Evolutionary conservation across 1,140 invertebrate genomes (phyloP).

Genomic region (Microvelia longipes): DNA sequence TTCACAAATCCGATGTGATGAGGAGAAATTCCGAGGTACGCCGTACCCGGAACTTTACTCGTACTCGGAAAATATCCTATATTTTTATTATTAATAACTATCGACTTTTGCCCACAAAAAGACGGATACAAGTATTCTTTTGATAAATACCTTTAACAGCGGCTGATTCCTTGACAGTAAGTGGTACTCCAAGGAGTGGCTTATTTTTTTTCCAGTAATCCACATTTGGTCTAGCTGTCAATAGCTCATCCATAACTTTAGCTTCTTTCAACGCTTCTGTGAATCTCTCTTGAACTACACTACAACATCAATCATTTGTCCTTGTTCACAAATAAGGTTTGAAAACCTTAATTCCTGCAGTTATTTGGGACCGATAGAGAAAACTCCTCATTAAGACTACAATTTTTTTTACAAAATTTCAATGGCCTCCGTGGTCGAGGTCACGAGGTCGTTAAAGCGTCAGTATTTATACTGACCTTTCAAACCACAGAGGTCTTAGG

Average conservation of each 20-base stretch:
- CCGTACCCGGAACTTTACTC: too few relatives aligned
- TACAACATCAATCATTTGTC: slow-evolving; percentile 22
- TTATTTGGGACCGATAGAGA: not conserved
- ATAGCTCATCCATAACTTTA: slow-evolving; percentile 32
- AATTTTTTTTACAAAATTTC: not conserved
- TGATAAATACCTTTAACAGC: slow-evolving; percentile 38
- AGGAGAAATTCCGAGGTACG: too few relatives aligned
- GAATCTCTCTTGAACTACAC: slow-evolving; percentile 46
- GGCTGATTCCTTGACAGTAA: slow-evolving; percentile 51
- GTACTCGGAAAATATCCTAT: too few relatives aligned
- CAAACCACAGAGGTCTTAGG: not conserved
- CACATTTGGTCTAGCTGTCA: slow-evolving; percentile 24
- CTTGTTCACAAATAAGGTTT: not conserved
- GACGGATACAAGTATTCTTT: too few relatives aligned
- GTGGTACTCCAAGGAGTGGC: slow-evolving; percentile 48
- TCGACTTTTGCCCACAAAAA: too few relatives aligned
- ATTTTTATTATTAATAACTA: too few relatives aligned
- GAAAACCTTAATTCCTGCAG: not conserved
- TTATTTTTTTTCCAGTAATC: slow-evolving; percentile 35
- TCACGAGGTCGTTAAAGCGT: not conserved
- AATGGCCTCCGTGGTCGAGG: not conserved
- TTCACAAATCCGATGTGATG: too few relatives aligned
- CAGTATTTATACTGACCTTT: too few relatives aligned
- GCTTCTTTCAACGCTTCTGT: slow-evolving; percentile 44
- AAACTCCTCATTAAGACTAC: not conserved